Evolutionary conservation across 2,113 vertebrate species (phyloP), one percentile per base, ranked within the genome.

Genomic region (Chaetodon auriga): DNA sequence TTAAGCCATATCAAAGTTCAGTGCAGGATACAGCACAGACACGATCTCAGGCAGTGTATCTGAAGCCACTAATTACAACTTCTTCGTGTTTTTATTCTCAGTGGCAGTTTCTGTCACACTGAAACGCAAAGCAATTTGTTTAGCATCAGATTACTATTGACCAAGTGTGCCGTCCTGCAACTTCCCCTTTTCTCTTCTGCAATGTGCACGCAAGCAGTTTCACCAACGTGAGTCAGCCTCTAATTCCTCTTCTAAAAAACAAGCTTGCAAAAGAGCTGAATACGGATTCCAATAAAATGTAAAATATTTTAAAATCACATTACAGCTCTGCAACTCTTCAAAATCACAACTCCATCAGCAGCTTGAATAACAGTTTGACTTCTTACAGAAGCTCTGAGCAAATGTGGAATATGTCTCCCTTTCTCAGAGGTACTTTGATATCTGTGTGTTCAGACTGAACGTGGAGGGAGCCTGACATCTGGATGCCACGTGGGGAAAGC

Each of bases 401-500:
- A n/a, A 48, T 11, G 13, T 57, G 23, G 46, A 58, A 66, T n/a
- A 21, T 19, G 14, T 51, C 43, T 69, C 16, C 11, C 30, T 68
- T 48, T 75, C 58, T 71, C 30, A 5, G 25, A 53, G 45, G 36
- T 18, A 46, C 55, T 80, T 46, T 57, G 61, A 63, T 73, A 66
- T 71, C 15, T 41, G 35, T 83, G 6, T 38, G 54, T 57, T 86
- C 68, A 35, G 46, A 63, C 55, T 62, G 43, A 45, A 55, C 48
- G 36, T 54, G 46, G 46, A 80, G 38, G 9, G 51, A 87, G 48
- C 10, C 62, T 21, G 5, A 89, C 90, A 93, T 92, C 85, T 93
- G 92, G 87, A 81, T 75, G 80, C 87, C 88, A 90, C 70, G 75
- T 89, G 75, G 83, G 85, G 71, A 90, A 46, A 19, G 2, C 64